These are phyloP conservation scores for Aphidius gifuensis DNA, from an alignment of 1,140 invertebrate genomes.

Conservation along the genomic window DNA sequence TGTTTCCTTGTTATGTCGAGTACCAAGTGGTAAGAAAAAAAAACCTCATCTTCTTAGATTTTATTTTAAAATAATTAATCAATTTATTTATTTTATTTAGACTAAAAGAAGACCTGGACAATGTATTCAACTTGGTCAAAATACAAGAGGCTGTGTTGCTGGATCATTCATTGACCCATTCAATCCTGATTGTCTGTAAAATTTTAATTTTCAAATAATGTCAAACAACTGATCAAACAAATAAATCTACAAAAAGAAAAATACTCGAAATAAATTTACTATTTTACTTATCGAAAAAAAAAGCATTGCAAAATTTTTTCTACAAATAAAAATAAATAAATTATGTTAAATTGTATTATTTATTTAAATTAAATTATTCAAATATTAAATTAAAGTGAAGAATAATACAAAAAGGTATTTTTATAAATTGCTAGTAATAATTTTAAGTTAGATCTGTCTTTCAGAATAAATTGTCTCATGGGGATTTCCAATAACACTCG, in stretches of 20 bases:
- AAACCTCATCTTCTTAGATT: background rate
- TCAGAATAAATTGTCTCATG: no score
- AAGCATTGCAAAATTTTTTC: no score
- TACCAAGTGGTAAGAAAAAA: constrained; percentile 17
- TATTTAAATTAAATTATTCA: no score
- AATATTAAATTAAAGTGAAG: no score
- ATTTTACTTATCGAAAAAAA: no score
- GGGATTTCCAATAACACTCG: no score
- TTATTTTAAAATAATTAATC: background rate
- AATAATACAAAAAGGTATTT: no score
- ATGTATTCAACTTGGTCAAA: constrained; percentile 43
- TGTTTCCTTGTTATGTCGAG: constrained; percentile 10
- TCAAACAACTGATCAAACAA: background rate
- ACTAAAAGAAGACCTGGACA: constrained; percentile 43
- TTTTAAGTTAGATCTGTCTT: no score
- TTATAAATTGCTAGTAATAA: no score
- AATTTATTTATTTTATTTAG: constrained; percentile 5
- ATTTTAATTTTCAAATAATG: background rate
- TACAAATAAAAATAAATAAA: no score
- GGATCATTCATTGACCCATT: constrained; percentile 47
- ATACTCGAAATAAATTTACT: background rate
- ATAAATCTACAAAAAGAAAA: background rate
- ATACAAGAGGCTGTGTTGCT: constrained; percentile 42
- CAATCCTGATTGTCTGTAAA: constrained; percentile 49
- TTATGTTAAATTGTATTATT: no score